Conservation (phyloP, 2,888 invertebrate species). For the Terebella lapidaria region DNA sequence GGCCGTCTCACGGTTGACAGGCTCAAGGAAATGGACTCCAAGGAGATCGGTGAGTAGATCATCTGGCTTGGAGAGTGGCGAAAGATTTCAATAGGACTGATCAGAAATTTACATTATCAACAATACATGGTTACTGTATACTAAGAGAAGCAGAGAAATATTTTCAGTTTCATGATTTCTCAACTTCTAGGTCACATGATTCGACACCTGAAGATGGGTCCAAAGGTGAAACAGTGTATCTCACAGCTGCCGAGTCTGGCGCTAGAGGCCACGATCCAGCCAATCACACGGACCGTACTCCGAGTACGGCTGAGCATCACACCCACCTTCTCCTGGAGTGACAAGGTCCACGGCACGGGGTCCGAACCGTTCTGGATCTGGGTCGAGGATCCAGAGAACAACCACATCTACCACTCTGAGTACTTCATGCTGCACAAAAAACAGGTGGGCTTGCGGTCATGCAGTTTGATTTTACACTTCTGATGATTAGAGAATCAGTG, state of each 20-base stretch:
- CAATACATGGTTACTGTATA: too few species aligned
- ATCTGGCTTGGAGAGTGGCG: too few species aligned
- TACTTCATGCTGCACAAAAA: constrained; percentile 78
- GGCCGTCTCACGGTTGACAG: constrained; percentile 70
- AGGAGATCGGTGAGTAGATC: constrained; percentile 68
- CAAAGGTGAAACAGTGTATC: constrained; percentile 74
- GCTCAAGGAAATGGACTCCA: constrained; percentile 78
- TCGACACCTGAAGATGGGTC: constrained; percentile 71
- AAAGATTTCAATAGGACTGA: too few species aligned
- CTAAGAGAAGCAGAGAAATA: too few species aligned
- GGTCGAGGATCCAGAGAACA: constrained; percentile 93
- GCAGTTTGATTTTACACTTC: too few species aligned
- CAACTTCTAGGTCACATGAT: constrained; percentile 69
- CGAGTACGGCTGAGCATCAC: constrained; percentile 71
- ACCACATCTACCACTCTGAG: constrained; percentile 94
- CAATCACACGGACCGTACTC: constrained; percentile 79
- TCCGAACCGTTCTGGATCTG: constrained; percentile 94
- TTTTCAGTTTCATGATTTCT: too few species aligned
- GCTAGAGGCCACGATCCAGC: constrained; percentile 80
- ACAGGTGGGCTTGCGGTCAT: constrained; percentile 60
- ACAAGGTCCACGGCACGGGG: constrained; percentile 77
- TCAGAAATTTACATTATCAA: too few species aligned
- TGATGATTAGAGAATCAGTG: too few species aligned
- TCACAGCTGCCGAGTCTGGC: constrained; percentile 79
- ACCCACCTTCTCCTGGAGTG: constrained; percentile 68